Base-by-base conservation (phyloP, 2,113 vertebrate species). In the Xenopus borealis region DNA sequence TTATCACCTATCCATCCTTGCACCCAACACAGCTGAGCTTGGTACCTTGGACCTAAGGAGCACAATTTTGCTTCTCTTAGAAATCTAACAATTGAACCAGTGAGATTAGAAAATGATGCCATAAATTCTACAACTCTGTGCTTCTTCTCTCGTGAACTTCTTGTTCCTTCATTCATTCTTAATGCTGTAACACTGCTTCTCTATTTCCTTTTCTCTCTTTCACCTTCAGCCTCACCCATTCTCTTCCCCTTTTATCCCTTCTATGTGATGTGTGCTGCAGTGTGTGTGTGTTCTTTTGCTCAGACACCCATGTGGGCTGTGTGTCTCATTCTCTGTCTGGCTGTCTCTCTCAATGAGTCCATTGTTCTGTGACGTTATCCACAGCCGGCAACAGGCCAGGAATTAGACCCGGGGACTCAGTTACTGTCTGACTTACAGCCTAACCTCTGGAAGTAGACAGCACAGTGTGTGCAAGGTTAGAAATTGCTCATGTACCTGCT, bases 291-390 rank as follows among this genome's bases (percentile, higher is more conserved):
- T 64, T 64, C 62, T 64, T 14, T 40, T 64, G 62, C 33, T 40
- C 62, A 64, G 62, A 64, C 62, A 64, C 30, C 30, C 30, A 33
- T 64, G 13, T 64, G 62, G 44, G 62, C 23, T 64, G 63, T 19
- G 63, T 66, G 63, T 66, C 63, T 66, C 63, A 66, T 16, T 46
- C n/a, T 66, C 63, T 66, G 63, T 66, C 63, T 66, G 63, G 40
- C 63, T 66, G 63, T 66, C 63, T 66, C 33, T 46, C 33, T 66
- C 63, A 66, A 66, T 66, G 40, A 66, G 44, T 14, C 17, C 44
- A 66, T 66, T 66, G 63, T 66, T 66, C 44, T 44, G 63, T 66
- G 33, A 66, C 53, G 53, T 55, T 16, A 55, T 55, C 7, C 40
- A 12, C 63, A 64, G 30, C 27, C 30, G 30, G 62, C 62, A 44